These are phyloP conservation scores for Buathra laborator DNA, from an alignment of 2,888 invertebrate genomes.

Conservation along the genomic window DNA sequence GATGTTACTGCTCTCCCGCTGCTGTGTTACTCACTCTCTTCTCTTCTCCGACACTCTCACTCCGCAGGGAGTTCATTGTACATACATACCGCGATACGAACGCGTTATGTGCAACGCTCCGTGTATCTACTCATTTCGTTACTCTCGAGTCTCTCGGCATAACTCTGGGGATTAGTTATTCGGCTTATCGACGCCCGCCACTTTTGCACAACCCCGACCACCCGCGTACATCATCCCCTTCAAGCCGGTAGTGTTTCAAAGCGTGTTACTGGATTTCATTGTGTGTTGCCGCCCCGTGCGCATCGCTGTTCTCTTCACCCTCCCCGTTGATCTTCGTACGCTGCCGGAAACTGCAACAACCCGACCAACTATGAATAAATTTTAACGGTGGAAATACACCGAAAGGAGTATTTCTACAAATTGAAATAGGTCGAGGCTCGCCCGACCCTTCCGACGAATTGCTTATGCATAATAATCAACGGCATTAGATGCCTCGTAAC, in stretches of 20 bases:
- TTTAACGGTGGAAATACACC: conserved; percentile 55
- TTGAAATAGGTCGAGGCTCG: conserved; percentile 62
- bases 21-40: conserved; percentile 1
- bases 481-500: not conserved
- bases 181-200: conserved; percentile 68
- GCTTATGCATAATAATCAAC: conserved; percentile 53
- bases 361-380: conserved; percentile 65
- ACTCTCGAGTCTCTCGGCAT: conserved; percentile 49
- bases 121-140: conserved; percentile 39
- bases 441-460: not conserved
- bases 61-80: conserved; percentile 46
- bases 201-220: conserved; percentile 58
- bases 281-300: not conserved
- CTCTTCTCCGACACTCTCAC: conserved; percentile 24
- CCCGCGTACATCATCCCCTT: conserved; percentile 10
- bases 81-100: conserved; percentile 31
- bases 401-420: conserved; percentile 66
- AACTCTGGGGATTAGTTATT: conserved; percentile 68
- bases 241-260: conserved; percentile 36
- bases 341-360: conserved; percentile 53
- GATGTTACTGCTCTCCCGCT: conserved; percentile 13
- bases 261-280: conserved; percentile 53
- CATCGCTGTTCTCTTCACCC: conserved; percentile 6
- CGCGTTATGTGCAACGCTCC: conserved; percentile 18
- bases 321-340: conserved; percentile 42